phyloP scores from a whole-genome alignment of 2,113 vertebrate species.

The Suricata suricatta region DNA sequence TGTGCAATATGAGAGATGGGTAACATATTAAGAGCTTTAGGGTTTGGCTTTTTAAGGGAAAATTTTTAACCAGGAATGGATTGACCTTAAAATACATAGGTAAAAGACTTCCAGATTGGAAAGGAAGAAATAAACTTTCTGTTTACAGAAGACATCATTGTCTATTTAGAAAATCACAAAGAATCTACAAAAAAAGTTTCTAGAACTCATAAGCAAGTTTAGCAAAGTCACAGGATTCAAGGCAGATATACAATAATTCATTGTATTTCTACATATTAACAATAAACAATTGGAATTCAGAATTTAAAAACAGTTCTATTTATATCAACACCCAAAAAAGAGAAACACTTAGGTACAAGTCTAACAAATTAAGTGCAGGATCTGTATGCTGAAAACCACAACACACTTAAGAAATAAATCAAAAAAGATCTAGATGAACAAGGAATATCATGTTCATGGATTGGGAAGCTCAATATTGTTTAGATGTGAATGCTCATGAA shows the following conservation, averaged over 20 bases:
- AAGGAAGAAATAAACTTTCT: slow-evolving; percentile 35
- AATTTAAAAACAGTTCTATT: background rate
- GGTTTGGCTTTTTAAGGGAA: slow-evolving; percentile 26
- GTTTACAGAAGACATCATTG: slow-evolving; percentile 7
- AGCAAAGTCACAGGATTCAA: background rate
- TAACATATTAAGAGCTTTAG: background rate
- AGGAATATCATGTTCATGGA: background rate
- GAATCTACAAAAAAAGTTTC: background rate
- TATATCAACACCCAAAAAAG: background rate
- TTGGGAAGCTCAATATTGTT: background rate
- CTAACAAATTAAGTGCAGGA: background rate
- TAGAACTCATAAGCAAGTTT: slow-evolving; percentile 21
- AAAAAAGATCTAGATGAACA: slow-evolving; percentile 2
- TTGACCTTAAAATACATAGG: slow-evolving; percentile 34
- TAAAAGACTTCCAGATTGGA: background rate
- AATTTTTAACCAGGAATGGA: background rate
- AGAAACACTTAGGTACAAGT: background rate
- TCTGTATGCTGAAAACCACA: background rate
- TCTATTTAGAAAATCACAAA: background rate
- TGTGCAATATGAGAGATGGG: background rate
- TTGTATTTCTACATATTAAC: background rate
- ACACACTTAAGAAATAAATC: background rate
- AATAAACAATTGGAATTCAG: slow-evolving; percentile 11
- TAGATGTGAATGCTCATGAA: background rate
- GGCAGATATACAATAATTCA: background rate